Evolutionary conservation across 2,888 invertebrate species (phyloP).

Genomic region (Epinotia brunnichana): DNA sequence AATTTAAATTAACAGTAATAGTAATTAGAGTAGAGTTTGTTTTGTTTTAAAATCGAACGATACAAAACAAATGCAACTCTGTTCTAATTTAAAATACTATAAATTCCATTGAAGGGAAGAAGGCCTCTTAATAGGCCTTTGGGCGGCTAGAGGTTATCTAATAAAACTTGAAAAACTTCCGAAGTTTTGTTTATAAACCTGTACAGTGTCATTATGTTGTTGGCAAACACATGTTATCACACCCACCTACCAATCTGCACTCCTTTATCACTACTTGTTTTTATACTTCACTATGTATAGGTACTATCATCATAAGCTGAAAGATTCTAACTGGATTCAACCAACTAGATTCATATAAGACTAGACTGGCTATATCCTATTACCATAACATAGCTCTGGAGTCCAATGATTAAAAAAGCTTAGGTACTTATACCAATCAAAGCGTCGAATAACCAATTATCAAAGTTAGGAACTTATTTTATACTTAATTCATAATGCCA

Average conservation of each 20-base stretch:
- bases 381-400: neutral
- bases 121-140: too few species aligned
- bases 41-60: too few species aligned
- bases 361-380: neutral
- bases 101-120: too few species aligned
- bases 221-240: constrained; percentile 32
- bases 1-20: too few species aligned
- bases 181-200: neutral
- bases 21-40: too few species aligned
- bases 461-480: constrained; percentile 1
- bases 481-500: neutral
- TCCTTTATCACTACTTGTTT: neutral
- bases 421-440: neutral
- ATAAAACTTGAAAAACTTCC: constrained; percentile 10
- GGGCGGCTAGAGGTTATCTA: constrained; percentile 6
- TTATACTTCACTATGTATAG: neutral
- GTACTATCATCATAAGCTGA: constrained; percentile 1
- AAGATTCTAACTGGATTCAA: neutral
- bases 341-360: neutral
- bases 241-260: neutral
- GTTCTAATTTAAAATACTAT: too few species aligned
- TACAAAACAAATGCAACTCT: too few species aligned
- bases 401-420: neutral
- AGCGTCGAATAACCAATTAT: neutral
- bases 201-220: neutral